Percentiles rank a stretch among this genome's conserved stretches.
Conservation (phyloP, 1,140 invertebrate genomes). For the Bicyclus anynana region DNA sequence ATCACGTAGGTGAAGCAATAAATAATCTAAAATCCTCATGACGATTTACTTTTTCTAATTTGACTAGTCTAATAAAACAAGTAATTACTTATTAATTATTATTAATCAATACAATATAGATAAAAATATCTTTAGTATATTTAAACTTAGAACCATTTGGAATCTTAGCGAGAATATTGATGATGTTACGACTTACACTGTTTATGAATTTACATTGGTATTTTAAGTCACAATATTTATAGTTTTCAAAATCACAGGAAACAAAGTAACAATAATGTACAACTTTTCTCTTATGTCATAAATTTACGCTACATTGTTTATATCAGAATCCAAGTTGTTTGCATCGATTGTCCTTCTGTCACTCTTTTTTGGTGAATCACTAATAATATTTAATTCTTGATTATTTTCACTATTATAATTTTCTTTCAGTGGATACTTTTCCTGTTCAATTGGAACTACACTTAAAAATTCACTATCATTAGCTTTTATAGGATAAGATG, state of each 20-base stretch:
- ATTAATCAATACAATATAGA: conserved; percentile 19
- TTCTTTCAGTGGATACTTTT: conserved; percentile 38
- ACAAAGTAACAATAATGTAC: conserved; percentile 58
- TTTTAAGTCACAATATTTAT: conserved; percentile 10
- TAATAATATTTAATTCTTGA: conserved; percentile 61
- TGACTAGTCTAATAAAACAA: conserved; percentile 70
- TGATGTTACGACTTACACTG: conserved; percentile 13
- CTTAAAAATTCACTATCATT: conserved; percentile 44
- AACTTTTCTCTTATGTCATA: conserved; percentile 35
- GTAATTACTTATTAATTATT: conserved; percentile 16
- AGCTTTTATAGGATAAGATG: conserved; percentile 18
- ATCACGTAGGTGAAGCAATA: conserved; percentile 50
- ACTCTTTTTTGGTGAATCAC: conserved; percentile 67
- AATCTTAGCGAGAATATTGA: conserved; percentile 26
- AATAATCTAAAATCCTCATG: conserved; percentile 59
- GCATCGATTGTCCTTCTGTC: conserved; percentile 61
- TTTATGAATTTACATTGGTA: conserved; percentile 33
- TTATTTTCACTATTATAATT: conserved; percentile 46
- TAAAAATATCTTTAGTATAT: conserved; percentile 41
- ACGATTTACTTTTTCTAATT: conserved; percentile 55
- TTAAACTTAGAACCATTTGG: conserved; percentile 29
- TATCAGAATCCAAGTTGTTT: conserved; percentile 46
- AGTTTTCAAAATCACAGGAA: conserved; percentile 24
- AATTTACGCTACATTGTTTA: conserved; percentile 58
- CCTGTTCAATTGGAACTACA: conserved; percentile 51